phyloP scores from a whole-genome alignment of 1,140 invertebrate genomes.

The Drosophila ficusphila region DNA sequence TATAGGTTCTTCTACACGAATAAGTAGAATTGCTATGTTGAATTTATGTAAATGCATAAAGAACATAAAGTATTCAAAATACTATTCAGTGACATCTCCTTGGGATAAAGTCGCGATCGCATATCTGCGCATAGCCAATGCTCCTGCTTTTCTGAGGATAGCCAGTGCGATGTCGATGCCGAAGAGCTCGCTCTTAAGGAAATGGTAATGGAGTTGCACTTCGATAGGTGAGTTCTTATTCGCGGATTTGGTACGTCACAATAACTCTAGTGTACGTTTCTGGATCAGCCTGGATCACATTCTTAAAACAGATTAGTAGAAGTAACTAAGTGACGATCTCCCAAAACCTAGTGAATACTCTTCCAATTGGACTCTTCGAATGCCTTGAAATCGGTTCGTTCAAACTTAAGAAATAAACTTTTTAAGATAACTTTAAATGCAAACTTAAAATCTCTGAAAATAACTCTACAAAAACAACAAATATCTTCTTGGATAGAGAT shows the following conservation, averaged over 20 bases:
- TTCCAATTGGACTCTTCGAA: no score
- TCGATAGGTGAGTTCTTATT: no score
- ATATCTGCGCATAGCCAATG: constrained; percentile 33
- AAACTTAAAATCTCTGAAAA: neutral
- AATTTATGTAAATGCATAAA: no score
- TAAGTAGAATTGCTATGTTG: constrained; percentile 10
- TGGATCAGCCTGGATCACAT: neutral
- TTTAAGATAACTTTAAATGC: neutral
- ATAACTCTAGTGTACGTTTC: no score
- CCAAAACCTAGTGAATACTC: no score
- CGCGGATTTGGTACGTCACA: no score
- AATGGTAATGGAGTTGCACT: no score
- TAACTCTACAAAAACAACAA: neutral
- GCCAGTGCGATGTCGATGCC: constrained; percentile 49
- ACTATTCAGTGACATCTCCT: constrained; percentile 13
- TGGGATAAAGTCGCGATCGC: neutral
- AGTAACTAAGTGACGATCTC: no score
- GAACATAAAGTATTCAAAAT: no score
- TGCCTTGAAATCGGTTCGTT: constrained; percentile 31
- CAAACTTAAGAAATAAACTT: neutral
- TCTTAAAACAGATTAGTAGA: neutral
- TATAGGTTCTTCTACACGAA: neutral
- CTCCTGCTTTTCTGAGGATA: neutral
- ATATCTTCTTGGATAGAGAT: neutral
- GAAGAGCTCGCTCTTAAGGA: neutral